These are phyloP conservation scores for Cataglyphis altisquamis DNA, from an alignment of 2,888 invertebrate species.

Conservation along the genomic window DNA sequence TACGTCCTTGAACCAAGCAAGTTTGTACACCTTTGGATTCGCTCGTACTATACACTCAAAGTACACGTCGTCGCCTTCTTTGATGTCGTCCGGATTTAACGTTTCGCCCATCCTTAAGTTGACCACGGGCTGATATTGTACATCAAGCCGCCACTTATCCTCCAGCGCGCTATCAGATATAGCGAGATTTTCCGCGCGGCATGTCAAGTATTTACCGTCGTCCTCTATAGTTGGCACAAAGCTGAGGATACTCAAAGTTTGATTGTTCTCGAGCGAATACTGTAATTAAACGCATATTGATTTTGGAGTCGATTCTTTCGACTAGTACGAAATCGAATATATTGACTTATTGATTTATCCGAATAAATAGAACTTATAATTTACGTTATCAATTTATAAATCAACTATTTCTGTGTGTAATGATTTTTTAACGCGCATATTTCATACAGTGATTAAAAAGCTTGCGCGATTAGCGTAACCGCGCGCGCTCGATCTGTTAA, in stretches of 20 bases:
- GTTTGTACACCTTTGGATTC: conserved; percentile 94
- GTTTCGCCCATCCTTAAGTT: conserved; percentile 94
- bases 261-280: conserved; percentile 93
- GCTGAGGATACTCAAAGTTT: conserved; percentile 93
- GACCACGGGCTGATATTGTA: conserved; percentile 96
- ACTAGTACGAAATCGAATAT: neutral
- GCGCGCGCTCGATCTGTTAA: neutral
- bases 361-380: neutral
- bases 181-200: conserved; percentile 95
- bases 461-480: neutral
- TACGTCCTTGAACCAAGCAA: conserved; percentile 96
- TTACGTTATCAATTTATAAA: neutral
- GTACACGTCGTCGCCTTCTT: conserved; percentile 96
- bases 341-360: neutral
- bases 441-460: neutral
- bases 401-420: neutral
- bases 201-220: conserved; percentile 95
- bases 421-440: neutral
- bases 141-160: conserved; percentile 95
- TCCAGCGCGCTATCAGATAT: conserved; percentile 94
- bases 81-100: conserved; percentile 94
- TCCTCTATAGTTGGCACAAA: conserved; percentile 95
- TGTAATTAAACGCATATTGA: conserved; percentile 84
- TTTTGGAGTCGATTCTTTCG: neutral
- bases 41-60: conserved; percentile 95